Evolutionary conservation across 2,888 invertebrate species (phyloP), one percentile per base, ranked within the genome.

Genomic region (Tuta absoluta): DNA sequence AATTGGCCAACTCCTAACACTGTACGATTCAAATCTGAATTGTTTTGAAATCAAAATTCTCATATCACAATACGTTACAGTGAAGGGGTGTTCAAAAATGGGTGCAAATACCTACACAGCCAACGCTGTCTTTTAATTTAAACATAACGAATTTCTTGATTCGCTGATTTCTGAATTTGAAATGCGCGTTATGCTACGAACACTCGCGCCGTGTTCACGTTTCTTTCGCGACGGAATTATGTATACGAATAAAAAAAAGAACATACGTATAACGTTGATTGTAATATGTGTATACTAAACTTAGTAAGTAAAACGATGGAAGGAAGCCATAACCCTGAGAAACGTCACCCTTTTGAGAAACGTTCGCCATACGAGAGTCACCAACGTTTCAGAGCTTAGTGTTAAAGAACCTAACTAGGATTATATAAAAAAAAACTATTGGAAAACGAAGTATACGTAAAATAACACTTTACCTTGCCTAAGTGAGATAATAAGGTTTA

Each of bases 361-460:
- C 59, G 33, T 48, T 24, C 45, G 63, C 63, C 66, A 62, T 65
- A 61, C 51, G 23, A 62, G 51, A 63, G 45, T 53, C 19, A 64
- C 37, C 38, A 19, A 78, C 83, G 78, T 77, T 80, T 82, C 85
- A 83, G 89, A 89, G 89, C 86, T 87, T 89, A 89, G 89, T 85
- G 75, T 86, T 80, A 73, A 48, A 60, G 62, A 57, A 63, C 49
- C 59, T 64, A 64, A 62, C 64, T 64, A 66, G 64, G 58, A 33
- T n/a, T 56, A n/a, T n/a, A 60, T 21, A 60, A 72, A 74, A 72
- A 73, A 75, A 84, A 84, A 78, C 78, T 85, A 86, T 88, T 89
- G 79, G 87, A 89, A 89, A 90, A 89, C 89, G 90, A 91, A 86
- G 91, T 91, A 91, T 91, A 91, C 91, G 91, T 91, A 89, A 91